Base-by-base conservation (phyloP, 92 coral and sea anemone genomes). In the Pocillopora meandrina region DNA sequence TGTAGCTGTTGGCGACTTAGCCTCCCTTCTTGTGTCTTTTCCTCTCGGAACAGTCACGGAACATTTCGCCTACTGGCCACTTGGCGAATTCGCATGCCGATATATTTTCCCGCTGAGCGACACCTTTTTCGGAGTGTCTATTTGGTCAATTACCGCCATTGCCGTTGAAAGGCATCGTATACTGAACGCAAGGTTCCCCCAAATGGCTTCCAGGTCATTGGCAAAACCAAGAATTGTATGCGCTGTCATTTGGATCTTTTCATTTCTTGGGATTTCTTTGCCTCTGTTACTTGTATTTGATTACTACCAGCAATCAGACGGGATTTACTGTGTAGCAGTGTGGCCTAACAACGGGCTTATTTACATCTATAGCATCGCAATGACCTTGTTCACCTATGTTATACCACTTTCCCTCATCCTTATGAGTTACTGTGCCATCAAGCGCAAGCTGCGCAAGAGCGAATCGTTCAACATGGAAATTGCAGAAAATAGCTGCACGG, bases 71-170 rank as follows among this genome's bases (percentile, higher is more conserved):
- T 23, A 83, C 31, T 91, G 97, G 92, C 92, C 89, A 1, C 85
- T 93, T 34, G 94, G 97, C 0, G 91, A 83, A 71, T 91, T 93
- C 74, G 65, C 78, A 34, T 93, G 97, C 52, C 86, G 81, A 1
- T 89, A 81, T 52, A 74, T 93, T 42, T 73, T 62, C 12, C 94
- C 94, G 6, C 58, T 82, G 18, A 68, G 68, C 19, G 97, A 93
- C 72, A 86, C 76, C 10, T 89, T 89, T 67, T 92, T 80, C 17
- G 89, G 94, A 8, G 97, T 90, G 47, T 89, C 94, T 0, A 86
- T 93, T 47, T 93, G 97, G 97, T 79, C 97, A 0, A 91, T 93
- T 31, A 87, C 91, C 4, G 87, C 90, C 61, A 86, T 93, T 58
- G 94, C 97, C 7, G 62, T 93, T 0, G 91, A 91, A 61, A 82